Base-by-base conservation (phyloP, 92 coral and sea anemone genomes). In the Anthopleura xanthogrammica region DNA sequence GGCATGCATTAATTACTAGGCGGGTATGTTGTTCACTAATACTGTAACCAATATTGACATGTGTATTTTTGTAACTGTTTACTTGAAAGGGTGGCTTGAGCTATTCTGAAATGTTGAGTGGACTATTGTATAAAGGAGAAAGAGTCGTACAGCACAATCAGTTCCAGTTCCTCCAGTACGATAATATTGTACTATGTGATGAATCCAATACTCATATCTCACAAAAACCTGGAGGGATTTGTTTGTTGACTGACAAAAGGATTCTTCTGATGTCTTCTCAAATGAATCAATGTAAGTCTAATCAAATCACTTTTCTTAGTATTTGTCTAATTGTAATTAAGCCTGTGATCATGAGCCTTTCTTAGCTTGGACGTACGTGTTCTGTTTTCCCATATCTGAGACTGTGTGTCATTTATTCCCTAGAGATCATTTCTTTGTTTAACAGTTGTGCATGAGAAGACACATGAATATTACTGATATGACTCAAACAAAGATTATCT, bases 241-340 rank as follows among this genome's bases (percentile, higher is more conserved):
- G 94, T n/a, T 89, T 93, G 41, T 58, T 91, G 88, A 93, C 94
- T 29, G 89, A 93, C 79, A 90, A 92, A 70, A 86, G 97, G 54
- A 71, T 93, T 55, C 94, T 93, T 16, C 80, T 93, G 41, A 72
- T 93, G 84, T 93, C 97, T n/a, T 91, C 97, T n/a, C 97, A 93
- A 82, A 84, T 82, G 76, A 89, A 81, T 43, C 82, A 83, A 10
- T 54, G 92, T 89, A 82, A 74, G 92, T 78, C 74, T 24, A 52
- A 16, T 36, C n/a, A 62, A 62, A 46, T 46, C 50, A 5, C 50
- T 46, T 46, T 19, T 7, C 68, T 60, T 19, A 22, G 36, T 29
- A 29, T 29, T 29, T 29, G 36, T 29, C 36, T 29, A 29, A 29
- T 29, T 0, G 36, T 29, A 29, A 29, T 29, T 29, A 29, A 29